phyloP scores from a whole-genome alignment of 2,888 invertebrate species.

The Lepetodrilus schrolli region DNA sequence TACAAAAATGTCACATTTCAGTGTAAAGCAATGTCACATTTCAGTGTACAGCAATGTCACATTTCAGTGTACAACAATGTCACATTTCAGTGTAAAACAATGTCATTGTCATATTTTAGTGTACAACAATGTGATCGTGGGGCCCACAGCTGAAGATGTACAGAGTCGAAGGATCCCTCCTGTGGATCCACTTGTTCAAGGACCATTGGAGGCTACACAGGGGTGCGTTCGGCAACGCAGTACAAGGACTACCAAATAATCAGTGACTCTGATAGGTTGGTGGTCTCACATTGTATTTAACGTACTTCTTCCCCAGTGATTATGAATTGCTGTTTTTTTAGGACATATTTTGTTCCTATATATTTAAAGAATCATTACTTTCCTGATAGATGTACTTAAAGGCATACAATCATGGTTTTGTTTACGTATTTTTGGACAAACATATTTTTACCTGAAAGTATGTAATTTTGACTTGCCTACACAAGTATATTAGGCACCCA shows the following conservation, averaged over 20 bases:
- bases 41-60: slow-evolving; percentile 64
- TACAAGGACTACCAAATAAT: slow-evolving; percentile 63
- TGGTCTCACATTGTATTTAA: neutral
- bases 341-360: too few relatives aligned
- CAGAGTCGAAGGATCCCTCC: slow-evolving; percentile 41
- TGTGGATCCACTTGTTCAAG: slow-evolving; percentile 44
- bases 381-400: too few relatives aligned
- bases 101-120: slow-evolving; percentile 44
- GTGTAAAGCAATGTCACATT: neutral
- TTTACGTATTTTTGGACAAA: too few relatives aligned
- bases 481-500: too few relatives aligned
- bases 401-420: too few relatives aligned
- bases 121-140: slow-evolving; percentile 63
- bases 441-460: too few relatives aligned
- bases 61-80: slow-evolving; percentile 61
- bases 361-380: too few relatives aligned
- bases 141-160: slow-evolving; percentile 66
- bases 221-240: slow-evolving; percentile 66
- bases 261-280: slow-evolving; percentile 50
- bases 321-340: too few relatives aligned
- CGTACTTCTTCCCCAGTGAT: too few relatives aligned
- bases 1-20: slow-evolving; percentile 66
- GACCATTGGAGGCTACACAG: slow-evolving; percentile 57
- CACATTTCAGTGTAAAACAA: slow-evolving; percentile 57
- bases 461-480: too few relatives aligned